A percentile compares a stretch with the other conserved stretches of the same genome.
phyloP scores from a whole-genome alignment of 2,888 invertebrate species.

The Pristionchus mayeri region DNA sequence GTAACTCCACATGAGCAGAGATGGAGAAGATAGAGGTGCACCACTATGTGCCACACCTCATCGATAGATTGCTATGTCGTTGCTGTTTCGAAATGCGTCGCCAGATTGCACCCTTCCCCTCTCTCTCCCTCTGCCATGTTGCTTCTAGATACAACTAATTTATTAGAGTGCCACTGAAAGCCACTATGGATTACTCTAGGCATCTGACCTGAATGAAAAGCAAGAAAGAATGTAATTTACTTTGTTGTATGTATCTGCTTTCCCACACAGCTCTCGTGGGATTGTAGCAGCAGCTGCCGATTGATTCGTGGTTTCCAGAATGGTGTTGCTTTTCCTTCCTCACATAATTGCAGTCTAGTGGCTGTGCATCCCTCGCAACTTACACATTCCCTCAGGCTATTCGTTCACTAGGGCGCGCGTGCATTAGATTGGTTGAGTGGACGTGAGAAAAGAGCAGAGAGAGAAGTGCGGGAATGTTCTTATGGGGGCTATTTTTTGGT shows the following conservation, averaged over 20 bases:
- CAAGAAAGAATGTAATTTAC: too few species aligned
- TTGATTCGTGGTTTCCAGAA: too few species aligned
- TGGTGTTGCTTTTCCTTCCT: too few species aligned
- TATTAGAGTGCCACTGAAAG: neutral
- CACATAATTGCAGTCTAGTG: neutral
- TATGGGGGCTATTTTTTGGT: neutral
- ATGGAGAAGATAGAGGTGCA: too few species aligned
- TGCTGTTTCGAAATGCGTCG: neutral
- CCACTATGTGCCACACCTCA: too few species aligned
- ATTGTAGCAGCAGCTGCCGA: too few species aligned
- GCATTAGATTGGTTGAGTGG: conserved; percentile 2
- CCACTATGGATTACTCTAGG: too few species aligned
- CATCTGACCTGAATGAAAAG: too few species aligned
- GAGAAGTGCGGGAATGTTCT: neutral
- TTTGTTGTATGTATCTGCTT: too few species aligned
- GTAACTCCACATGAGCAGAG: too few species aligned
- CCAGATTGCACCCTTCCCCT: conserved; percentile 6
- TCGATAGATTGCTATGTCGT: too few species aligned
- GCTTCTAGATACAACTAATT: neutral
- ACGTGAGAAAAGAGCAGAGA: neutral
- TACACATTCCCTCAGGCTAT: neutral
- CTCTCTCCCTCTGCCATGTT: neutral
- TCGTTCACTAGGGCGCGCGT: neutral
- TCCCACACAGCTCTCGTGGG: too few species aligned
- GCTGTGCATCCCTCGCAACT: neutral